These are phyloP conservation scores for Polymixis lichenea DNA, from an alignment of 2,888 invertebrate genomes.

Conservation along the genomic window DNA sequence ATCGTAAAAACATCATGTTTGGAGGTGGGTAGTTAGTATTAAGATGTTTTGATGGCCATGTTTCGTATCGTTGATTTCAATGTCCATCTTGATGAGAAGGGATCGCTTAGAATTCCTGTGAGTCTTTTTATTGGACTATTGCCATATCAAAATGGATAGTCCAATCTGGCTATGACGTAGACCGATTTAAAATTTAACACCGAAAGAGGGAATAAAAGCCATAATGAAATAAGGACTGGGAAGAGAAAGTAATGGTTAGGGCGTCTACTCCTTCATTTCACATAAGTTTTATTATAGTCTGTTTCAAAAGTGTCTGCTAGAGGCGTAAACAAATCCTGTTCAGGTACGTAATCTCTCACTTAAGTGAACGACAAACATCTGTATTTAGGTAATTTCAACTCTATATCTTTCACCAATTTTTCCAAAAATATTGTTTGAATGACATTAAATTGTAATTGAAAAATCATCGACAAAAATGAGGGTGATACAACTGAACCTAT, in stretches of 20 bases:
- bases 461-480: too few relatives aligned
- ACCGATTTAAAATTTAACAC: not conserved
- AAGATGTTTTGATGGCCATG: conserved; percentile 26
- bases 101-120: not conserved
- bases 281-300: not conserved
- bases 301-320: not conserved
- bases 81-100: not conserved
- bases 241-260: not conserved
- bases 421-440: too few relatives aligned
- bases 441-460: too few relatives aligned
- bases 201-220: not conserved
- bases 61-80: conserved; percentile 18
- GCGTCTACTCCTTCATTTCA: not conserved
- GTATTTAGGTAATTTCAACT: too few relatives aligned
- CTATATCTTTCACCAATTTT: too few relatives aligned
- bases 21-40: conserved; percentile 30
- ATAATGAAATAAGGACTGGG: not conserved
- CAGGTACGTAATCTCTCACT: too few relatives aligned
- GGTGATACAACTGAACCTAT: too few relatives aligned
- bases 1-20: conserved; percentile 59
- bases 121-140: not conserved
- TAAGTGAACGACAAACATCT: too few relatives aligned
- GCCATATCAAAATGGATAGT: not conserved
- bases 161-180: not conserved
- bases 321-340: too few relatives aligned